phyloP scores from a whole-genome alignment of 2,797 vertebrate genomes.

The Schizopygopsis pylzovi region DNA sequence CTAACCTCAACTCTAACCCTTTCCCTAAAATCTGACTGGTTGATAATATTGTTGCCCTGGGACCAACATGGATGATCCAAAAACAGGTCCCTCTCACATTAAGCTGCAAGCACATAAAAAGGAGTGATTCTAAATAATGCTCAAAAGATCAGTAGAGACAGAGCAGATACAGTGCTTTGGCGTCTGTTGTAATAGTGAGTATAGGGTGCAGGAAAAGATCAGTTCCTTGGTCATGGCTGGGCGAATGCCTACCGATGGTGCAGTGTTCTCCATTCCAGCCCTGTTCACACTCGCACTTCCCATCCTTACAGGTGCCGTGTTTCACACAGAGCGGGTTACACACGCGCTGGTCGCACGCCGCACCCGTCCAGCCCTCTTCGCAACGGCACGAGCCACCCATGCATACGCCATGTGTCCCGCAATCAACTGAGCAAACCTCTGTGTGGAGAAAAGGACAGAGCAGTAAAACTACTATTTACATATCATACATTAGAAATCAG shows the following conservation, averaged over 20 bases:
- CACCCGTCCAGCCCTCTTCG: constrained; percentile 98
- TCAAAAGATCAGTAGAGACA: constrained; percentile 24
- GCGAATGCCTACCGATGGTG: constrained; percentile 97
- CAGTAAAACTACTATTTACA: neutral
- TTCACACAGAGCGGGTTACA: constrained; percentile 97
- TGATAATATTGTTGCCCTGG: neutral
- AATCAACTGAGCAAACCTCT: constrained; percentile 99
- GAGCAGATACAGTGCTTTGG: constrained; percentile 18
- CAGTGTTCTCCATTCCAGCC: constrained; percentile 99
- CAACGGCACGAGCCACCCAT: constrained; percentile 96
- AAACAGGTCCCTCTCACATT: neutral
- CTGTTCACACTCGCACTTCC: constrained; percentile 99
- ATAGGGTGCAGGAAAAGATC: constrained; percentile 62
- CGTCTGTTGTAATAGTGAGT: constrained; percentile 1
- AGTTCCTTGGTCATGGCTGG: constrained; percentile 84
- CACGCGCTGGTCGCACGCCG: constrained; percentile 95
- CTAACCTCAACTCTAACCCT: neutral
- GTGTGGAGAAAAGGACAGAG: constrained; percentile 31
- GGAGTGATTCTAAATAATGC: constrained; percentile 46
- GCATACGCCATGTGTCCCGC: constrained; percentile 97
- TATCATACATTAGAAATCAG: neutral
- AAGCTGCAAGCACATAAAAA: neutral
- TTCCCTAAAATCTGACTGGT: neutral
- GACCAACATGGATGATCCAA: neutral
- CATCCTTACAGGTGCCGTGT: constrained; percentile 98